A percentile compares a stretch with the other conserved stretches of the same genome.
Conservation (phyloP, 2,888 invertebrate genomes). For the Diarsia mendica region DNA sequence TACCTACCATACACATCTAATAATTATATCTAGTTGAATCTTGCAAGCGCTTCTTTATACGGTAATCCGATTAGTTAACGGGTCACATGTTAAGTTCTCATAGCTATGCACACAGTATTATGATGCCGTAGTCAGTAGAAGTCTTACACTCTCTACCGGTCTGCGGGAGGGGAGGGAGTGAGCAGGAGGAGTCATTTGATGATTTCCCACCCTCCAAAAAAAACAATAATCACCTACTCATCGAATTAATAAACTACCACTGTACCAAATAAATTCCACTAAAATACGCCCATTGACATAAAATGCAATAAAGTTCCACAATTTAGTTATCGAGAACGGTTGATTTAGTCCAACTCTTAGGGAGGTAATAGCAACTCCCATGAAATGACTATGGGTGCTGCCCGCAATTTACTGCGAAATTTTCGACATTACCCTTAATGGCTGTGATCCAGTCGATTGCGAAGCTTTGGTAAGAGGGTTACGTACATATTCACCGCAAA, state of each 20-base stretch:
- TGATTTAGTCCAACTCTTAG: constrained; percentile 51
- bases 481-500: neutral
- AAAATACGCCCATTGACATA: constrained; percentile 17
- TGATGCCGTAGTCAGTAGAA: no score
- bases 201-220: no score
- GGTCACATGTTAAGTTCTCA: no score
- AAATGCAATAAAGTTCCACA: constrained; percentile 43
- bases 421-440: constrained; percentile 36
- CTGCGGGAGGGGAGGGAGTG: no score
- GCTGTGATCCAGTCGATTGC: constrained; percentile 21
- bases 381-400: constrained; percentile 45
- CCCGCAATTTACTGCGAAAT: constrained; percentile 46
- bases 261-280: neutral
- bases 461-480: neutral
- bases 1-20: no score
- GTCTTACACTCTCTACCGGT: no score
- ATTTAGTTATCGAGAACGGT: constrained; percentile 47
- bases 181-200: no score
- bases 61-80: no score
- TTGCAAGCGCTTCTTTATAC: no score
- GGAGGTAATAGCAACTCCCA: constrained; percentile 43
- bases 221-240: no score
- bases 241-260: neutral
- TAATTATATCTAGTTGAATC: no score
- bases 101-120: no score